Evolutionary conservation across 2,888 invertebrate species (phyloP).

Genomic region (Brassicogethes aeneus): DNA sequence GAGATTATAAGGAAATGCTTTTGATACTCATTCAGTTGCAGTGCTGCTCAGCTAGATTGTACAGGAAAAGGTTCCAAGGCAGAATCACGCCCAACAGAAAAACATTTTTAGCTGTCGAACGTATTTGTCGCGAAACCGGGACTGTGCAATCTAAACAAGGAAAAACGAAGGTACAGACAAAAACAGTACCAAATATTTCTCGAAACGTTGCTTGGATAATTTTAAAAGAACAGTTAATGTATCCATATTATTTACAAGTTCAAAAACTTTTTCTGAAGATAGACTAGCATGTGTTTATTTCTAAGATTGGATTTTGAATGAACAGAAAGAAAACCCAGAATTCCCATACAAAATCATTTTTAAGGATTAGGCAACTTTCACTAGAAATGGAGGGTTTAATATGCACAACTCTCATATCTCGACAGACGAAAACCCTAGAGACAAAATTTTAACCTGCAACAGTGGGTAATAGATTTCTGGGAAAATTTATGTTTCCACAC

Average conservation of each 20-base stretch:
- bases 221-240: conserved; percentile 2
- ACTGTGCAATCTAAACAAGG: too few species aligned
- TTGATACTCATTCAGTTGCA: too few species aligned
- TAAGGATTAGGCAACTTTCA: conserved; percentile 4
- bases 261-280: conserved; percentile 3
- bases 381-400: conserved; percentile 3
- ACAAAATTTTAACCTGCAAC: too few species aligned
- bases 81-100: too few species aligned
- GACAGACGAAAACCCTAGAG: conserved; percentile 4
- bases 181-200: background rate
- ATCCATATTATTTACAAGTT: conserved; percentile 2
- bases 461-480: too few species aligned
- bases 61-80: too few species aligned
- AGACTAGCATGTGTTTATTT: background rate
- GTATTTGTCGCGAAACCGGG: too few species aligned
- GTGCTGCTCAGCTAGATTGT: too few species aligned
- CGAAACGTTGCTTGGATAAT: background rate
- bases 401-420: conserved; percentile 3
- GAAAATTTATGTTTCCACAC: too few species aligned
- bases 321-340: background rate
- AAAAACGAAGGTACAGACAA: too few species aligned
- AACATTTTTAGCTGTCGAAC: too few species aligned
- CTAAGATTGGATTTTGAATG: background rate
- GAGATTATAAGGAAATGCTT: too few species aligned
- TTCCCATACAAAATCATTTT: conserved; percentile 2